Conservation (phyloP, 2,113 vertebrate species). For the Oxyura jamaicensis region DNA sequence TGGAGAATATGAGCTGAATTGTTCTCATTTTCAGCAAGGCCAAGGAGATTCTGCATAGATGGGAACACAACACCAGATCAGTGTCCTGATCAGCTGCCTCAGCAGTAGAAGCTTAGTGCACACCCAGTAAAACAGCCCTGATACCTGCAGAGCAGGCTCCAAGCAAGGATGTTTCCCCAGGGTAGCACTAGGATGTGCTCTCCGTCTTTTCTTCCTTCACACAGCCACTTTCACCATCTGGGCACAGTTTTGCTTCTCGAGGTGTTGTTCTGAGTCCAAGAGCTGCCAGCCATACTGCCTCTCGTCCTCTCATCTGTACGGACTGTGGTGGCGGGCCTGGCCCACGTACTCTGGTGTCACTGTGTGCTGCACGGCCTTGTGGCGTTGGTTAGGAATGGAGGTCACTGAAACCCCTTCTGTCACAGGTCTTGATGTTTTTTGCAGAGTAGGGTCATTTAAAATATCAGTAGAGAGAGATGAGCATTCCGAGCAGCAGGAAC, state of each 20-base stretch:
- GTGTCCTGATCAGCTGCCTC: neutral
- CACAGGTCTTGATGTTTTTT: neutral
- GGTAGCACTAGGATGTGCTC: neutral
- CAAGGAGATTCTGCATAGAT: neutral
- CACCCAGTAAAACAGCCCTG: neutral
- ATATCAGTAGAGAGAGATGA: neutral
- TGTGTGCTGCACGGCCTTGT: neutral
- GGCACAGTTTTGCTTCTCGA: neutral
- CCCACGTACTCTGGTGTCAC: accelerated
- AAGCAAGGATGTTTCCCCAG: neutral
- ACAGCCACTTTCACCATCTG: accelerated
- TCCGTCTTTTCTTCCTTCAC: neutral
- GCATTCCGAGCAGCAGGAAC: accelerated
- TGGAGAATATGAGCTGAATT: neutral
- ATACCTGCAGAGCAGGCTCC: neutral
- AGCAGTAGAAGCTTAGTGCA: neutral
- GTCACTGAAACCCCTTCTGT: neutral
- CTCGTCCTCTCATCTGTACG: neutral
- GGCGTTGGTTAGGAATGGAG: neutral
- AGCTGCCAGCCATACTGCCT: neutral
- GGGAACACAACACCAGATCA: neutral
- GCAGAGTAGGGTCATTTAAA: neutral
- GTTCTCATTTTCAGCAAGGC: slow-evolving; percentile 10
- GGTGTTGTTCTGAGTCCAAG: neutral
- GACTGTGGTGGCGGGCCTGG: neutral